phyloP scores from a whole-genome alignment of 2,888 invertebrate genomes.

The Eristalis pertinax region DNA sequence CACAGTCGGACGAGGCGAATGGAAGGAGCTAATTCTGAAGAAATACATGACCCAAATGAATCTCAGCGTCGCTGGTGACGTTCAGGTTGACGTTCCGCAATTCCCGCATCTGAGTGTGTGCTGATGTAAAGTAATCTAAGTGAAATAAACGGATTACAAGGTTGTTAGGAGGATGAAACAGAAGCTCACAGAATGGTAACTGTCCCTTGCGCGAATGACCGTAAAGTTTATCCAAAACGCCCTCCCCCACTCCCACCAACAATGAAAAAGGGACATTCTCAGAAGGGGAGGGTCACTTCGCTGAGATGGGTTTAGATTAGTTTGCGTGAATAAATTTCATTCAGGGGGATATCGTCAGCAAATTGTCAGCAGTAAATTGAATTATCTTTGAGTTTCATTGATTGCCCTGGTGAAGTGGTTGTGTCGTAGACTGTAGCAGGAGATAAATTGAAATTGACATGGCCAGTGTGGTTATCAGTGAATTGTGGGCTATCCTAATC shows the following conservation, averaged over 20 bases:
- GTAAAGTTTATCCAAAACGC: conserved; percentile 13
- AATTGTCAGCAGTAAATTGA: conserved; percentile 28
- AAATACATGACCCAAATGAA: not conserved
- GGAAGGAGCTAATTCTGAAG: conserved; percentile 6
- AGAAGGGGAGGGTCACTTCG: not conserved
- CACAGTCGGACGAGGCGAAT: not conserved
- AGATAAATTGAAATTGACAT: conserved; percentile 21
- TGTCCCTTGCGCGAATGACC: conserved; percentile 14
- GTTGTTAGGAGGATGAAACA: conserved; percentile 5
- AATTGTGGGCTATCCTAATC: not conserved
- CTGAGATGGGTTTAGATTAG: conserved; percentile 23
- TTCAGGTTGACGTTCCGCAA: not conserved
- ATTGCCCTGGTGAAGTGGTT: conserved; percentile 12
- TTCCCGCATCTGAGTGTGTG: conserved; percentile 1
- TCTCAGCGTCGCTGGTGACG: not conserved
- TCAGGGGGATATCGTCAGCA: conserved; percentile 9
- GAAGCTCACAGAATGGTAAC: not conserved
- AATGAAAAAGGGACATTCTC: not conserved
- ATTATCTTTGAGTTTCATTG: conserved; percentile 27
- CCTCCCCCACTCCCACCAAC: not conserved
- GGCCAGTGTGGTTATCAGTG: not conserved
- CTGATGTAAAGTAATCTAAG: conserved; percentile 29
- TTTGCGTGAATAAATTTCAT: conserved; percentile 32
- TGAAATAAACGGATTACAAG: conserved; percentile 34
- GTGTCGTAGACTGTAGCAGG: conserved; percentile 2